Evolutionary conservation across 2,888 invertebrate species (phyloP), one percentile per base, ranked within the genome.

Genomic region (Acrobasis suavella): DNA sequence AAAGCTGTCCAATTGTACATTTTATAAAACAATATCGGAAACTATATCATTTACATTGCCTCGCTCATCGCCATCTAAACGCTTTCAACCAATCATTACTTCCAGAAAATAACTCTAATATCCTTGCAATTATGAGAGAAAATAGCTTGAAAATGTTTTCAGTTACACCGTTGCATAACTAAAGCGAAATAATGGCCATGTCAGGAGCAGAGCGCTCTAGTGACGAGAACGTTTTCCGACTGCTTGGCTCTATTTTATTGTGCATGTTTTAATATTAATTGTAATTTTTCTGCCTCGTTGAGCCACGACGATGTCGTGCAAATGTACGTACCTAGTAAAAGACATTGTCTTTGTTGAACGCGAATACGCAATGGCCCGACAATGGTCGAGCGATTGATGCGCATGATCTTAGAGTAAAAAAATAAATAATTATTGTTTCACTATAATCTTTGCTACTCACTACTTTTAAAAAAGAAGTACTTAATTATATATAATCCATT

Each of bases 201-300:
- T 90, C 89, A 89, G 82, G 85, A 87, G 83, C 89, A 89, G 73
- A 74, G 81, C 80, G 15, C 39, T 79, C 80, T 78, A 76, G 73
- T 86, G 87, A 89, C 85, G 85, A 72, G 83, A 81, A 90, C 87
- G 83, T 83, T 86, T 89, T 89, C 89, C 88, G 86, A 87, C 85
- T 85, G 85, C 85, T 87, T 87, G 86, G 72, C 79, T 89, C 82
- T 84, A 86, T 87, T 89, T 89, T 87, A 90, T 86, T 86, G 88
- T 77, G 89, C 90, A 89, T 89, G 87, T 89, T 87, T 90, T 87
- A 89, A 90, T 89, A 89, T 88, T 90, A 88, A 90, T 90, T 88
- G 87, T 88, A 86, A 88, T 89, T 89, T 89, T 88, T 88, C 87
- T 78, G 78, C 72, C 69, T 78, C 79, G 83, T 72, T 81, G 83